Evolutionary conservation across 2,113 vertebrate genomes (phyloP), one percentile per base, ranked within the genome.

Genomic region (Lethenteron camtschaticum): DNA sequence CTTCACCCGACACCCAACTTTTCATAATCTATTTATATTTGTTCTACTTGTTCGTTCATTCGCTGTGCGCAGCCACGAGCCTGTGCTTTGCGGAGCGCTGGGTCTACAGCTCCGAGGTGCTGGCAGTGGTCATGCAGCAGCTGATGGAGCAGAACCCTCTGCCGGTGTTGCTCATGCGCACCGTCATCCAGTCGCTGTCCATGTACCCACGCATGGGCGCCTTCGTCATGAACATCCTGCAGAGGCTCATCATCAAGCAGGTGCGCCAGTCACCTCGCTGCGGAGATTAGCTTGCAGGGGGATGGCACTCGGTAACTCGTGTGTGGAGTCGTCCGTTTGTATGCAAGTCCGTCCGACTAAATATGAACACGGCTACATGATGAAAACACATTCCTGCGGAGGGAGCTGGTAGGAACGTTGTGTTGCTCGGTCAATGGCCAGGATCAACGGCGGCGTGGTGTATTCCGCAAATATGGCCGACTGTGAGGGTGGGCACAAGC

Each of bases 91-190:
- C 81, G 0, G 89, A 92, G 79, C 84, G 84, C 74, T 89, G 90
- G 1, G 87, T 96, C 1, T 96, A 95, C 78, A 95, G 89, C 0
- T 95, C 89, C 0, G 91, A 96, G 80, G 90, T 95, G 56, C 76
- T 95, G 79, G 91, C 89, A 0, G 89, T 95, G 78, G 91, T 95
- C 73, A 89, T 95, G 84, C 90, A 96, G 83, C 90, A 96, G 81
- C 82, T 96, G 78, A 88, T 95, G 91, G 91, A 96, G 76, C 88
- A 89, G 79, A 89, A 69, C 3, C 90, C 88, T 0, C 85, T 96
- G 13, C 90, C 90, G 70, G 88, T 96, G 80, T 83, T 96, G 73
- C 84, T 96, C 10, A 96, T 96, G 90, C 78, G 90, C 10, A 95
- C 91, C 0, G 90, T 96, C 70, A 95, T 96, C 82, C 91, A 96